phyloP scores from a whole-genome alignment of 35 echinoderm and acorn worm species.

The Diadema setosum region DNA sequence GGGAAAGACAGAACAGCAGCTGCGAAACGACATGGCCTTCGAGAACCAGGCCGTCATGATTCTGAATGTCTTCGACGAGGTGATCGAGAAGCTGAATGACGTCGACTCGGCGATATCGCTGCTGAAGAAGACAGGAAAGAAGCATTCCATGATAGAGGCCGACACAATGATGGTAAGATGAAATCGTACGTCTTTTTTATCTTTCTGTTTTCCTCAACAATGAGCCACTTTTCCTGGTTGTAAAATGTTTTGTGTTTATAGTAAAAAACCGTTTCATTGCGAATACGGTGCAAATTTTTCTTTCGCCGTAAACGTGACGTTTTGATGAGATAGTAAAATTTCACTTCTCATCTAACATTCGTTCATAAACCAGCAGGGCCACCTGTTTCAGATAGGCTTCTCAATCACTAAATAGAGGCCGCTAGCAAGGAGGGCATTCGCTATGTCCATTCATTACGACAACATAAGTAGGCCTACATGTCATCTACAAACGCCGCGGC shows the following conservation, averaged over 20 bases:
- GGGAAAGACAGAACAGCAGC: conserved; percentile 82
- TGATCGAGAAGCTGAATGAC: conserved; percentile 75
- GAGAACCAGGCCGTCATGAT: conserved; percentile 73
- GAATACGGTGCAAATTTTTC: no score
- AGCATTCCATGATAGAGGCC: conserved; percentile 62
- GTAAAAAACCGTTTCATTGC: background rate
- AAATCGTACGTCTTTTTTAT: background rate
- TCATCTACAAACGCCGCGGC: no score
- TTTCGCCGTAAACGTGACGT: no score
- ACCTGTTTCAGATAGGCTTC: no score
- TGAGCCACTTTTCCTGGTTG: background rate
- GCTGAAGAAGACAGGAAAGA: conserved; percentile 59
- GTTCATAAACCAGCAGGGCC: no score
- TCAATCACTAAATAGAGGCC: no score
- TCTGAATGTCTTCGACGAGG: conserved; percentile 91
- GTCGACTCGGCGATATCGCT: conserved; percentile 77
- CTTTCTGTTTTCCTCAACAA: conserved; percentile 34
- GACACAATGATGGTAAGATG: conserved; percentile 71
- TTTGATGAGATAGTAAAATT: no score
- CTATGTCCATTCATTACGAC: no score
- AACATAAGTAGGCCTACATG: no score
- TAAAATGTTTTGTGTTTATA: background rate
- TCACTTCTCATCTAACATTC: no score
- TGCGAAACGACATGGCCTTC: conserved; percentile 64
- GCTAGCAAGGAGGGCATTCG: no score